These are phyloP conservation scores for Merodon equestris DNA, from an alignment of 2,888 invertebrate genomes.

Conservation along the genomic window DNA sequence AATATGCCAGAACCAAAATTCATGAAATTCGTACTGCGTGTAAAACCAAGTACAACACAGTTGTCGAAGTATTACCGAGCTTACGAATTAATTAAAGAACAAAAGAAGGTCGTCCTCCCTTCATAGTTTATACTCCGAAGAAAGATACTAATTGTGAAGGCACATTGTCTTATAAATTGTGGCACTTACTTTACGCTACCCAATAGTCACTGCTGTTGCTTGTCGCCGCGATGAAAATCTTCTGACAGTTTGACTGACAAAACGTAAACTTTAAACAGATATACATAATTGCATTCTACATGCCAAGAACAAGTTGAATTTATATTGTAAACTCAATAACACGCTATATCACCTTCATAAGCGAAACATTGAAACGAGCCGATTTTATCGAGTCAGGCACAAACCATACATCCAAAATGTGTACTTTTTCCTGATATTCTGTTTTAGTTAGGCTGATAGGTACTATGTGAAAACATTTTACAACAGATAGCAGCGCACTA, in stretches of 20 bases:
- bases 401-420: conserved; percentile 57
- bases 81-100: too few relatives aligned
- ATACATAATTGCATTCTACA: not conserved
- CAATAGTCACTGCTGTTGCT: conserved; percentile 45
- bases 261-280: conserved; percentile 25
- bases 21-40: too few relatives aligned
- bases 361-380: too few relatives aligned
- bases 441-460: conserved; percentile 8
- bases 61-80: too few relatives aligned
- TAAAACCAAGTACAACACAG: too few relatives aligned
- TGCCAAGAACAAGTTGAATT: too few relatives aligned
- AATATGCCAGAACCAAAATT: too few relatives aligned
- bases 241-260: conserved; percentile 26
- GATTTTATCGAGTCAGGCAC: conserved; percentile 31
- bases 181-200: not conserved
- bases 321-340: too few relatives aligned
- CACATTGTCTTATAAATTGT: conserved; percentile 8
- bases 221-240: conserved; percentile 47
- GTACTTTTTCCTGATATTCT: conserved; percentile 28
- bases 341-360: too few relatives aligned
- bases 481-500: conserved; percentile 19
- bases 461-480: conserved; percentile 6
- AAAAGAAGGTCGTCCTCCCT: too few relatives aligned
- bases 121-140: too few relatives aligned
- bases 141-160: not conserved